These are phyloP conservation scores for Nibea albiflora DNA, from an alignment of 2,113 vertebrate genomes.

Conservation along the genomic window DNA sequence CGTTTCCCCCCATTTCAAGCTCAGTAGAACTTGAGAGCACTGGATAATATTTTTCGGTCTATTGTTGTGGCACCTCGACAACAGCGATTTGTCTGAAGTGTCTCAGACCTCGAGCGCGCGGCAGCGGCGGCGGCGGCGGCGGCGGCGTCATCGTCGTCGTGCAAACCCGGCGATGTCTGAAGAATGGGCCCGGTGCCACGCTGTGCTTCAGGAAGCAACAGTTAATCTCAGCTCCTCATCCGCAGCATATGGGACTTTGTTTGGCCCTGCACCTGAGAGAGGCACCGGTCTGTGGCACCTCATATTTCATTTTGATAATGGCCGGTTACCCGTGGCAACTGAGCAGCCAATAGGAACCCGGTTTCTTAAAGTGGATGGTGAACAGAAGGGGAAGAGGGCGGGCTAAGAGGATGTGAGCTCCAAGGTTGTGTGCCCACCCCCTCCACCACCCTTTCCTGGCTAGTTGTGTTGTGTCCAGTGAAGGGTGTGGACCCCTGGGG, in stretches of 20 bases:
- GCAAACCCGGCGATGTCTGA: conserved; percentile 22
- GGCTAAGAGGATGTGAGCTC: conserved; percentile 35
- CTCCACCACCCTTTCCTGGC: conserved; percentile 27
- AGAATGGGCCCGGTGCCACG: conserved; percentile 34
- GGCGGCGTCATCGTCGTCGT: background rate
- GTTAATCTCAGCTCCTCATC: conserved; percentile 69
- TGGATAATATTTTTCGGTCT: conserved; percentile 28
- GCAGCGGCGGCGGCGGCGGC: background rate
- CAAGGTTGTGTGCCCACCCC: conserved; percentile 40
- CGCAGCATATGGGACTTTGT: conserved; percentile 72
- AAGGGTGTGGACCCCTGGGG: conserved; percentile 76
- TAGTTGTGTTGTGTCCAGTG: conserved; percentile 71
- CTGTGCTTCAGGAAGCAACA: conserved; percentile 64
- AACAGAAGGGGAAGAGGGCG: background rate
- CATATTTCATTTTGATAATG: conserved; percentile 81
- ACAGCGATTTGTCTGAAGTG: conserved; percentile 53
- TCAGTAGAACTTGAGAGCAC: conserved; percentile 45
- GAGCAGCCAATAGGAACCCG: conserved; percentile 63
- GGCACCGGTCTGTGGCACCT: conserved; percentile 67
- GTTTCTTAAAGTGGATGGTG: conserved; percentile 64
- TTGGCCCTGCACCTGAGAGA: conserved; percentile 74
- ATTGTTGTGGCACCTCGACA: conserved; percentile 52
- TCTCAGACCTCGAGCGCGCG: conserved; percentile 23
- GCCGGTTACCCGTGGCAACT: conserved; percentile 76
- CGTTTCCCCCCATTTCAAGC: conserved; percentile 38